phyloP scores from a whole-genome alignment of 2,113 vertebrate genomes.

The Chauna torquata region DNA sequence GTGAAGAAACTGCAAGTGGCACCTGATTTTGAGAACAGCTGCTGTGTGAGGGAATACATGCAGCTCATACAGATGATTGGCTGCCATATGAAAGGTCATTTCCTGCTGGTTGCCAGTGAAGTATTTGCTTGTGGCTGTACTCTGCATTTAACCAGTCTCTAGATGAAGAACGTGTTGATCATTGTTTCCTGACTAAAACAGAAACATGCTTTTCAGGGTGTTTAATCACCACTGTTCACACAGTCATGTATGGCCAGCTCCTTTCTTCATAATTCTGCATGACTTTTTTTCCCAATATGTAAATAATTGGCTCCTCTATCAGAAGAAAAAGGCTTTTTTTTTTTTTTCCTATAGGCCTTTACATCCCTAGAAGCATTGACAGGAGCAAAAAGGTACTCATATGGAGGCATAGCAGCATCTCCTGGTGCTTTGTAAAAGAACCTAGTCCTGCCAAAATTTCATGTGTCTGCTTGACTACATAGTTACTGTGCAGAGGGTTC shows the following conservation, averaged over 20 bases:
- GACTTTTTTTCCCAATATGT: not conserved
- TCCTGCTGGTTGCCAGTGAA: not conserved
- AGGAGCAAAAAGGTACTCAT: not conserved
- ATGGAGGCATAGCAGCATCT: not conserved
- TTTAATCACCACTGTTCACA: not conserved
- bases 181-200: not conserved
- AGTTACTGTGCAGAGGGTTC: too few relatives aligned
- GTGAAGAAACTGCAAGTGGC: not conserved
- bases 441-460: not conserved
- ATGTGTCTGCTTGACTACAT: not conserved
- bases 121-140: not conserved
- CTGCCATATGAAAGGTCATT: not conserved
- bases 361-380: not conserved
- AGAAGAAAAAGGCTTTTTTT: not conserved
- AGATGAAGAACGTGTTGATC: not conserved
- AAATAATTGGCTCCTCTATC: not conserved
- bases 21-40: not conserved
- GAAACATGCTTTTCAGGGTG: not conserved
- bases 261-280: not conserved
- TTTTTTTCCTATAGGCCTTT: not conserved
- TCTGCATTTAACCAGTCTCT: not conserved
- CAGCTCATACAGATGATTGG: not conserved
- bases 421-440: not conserved
- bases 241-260: not conserved
- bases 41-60: not conserved